Conservation (phyloP, 2,797 vertebrate genomes). For the Enteromius unitaeniatus region DNA sequence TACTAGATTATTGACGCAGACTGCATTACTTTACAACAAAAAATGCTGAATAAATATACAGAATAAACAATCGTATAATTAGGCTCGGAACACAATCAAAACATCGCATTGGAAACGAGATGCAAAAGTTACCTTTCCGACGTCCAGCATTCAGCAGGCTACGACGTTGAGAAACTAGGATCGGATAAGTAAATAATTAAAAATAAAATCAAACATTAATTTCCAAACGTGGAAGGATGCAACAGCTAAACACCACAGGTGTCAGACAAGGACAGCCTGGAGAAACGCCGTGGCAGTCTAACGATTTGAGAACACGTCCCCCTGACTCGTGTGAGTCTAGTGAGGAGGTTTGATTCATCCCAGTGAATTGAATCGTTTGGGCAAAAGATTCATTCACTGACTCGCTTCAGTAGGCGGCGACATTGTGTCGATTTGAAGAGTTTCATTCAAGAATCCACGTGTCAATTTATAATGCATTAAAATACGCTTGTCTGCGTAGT, state of each 20-base stretch:
- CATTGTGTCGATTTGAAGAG: neutral
- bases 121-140: constrained; percentile 20
- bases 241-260: constrained; percentile 36
- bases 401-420: neutral
- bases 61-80: neutral
- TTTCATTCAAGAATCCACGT: neutral
- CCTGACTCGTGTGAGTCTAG: neutral
- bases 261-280: neutral
- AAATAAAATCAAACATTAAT: neutral
- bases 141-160: neutral
- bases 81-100: neutral
- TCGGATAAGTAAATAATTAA: neutral
- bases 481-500: neutral
- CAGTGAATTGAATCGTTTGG: neutral
- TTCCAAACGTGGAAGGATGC: neutral
- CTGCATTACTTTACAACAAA: neutral
- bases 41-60: neutral
- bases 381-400: neutral
- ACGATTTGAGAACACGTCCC: neutral
- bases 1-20: neutral
- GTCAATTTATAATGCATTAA: neutral
- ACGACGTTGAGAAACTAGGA: neutral
- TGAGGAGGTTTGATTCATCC: neutral
- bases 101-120: neutral
- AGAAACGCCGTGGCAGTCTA: neutral